Conservation (phyloP, 1,140 invertebrate genomes). For the Neodiprion virginianus region DNA sequence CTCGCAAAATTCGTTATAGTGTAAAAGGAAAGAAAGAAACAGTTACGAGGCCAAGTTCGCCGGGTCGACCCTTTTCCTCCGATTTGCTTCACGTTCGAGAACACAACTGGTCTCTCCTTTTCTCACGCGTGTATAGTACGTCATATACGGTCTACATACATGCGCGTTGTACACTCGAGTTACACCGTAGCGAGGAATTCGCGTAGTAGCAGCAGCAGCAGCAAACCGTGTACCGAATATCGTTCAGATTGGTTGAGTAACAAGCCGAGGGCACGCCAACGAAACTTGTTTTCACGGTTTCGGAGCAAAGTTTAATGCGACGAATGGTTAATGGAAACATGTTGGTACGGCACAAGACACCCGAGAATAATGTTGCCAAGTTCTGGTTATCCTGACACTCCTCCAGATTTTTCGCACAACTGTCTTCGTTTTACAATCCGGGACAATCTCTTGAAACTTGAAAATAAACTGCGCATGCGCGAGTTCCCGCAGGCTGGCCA, state of each 20-base stretch:
- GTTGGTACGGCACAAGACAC: constrained; percentile 5
- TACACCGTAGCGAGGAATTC: background rate
- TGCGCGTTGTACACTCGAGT: too few relatives aligned
- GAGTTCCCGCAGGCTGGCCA: too few relatives aligned
- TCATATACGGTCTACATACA: too few relatives aligned
- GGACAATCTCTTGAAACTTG: too few relatives aligned
- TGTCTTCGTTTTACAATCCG: too few relatives aligned
- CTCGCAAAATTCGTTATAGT: too few relatives aligned
- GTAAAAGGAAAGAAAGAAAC: too few relatives aligned
- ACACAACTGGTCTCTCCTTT: too few relatives aligned
- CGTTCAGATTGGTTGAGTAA: background rate
- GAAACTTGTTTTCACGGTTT: background rate
- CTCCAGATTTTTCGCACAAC: too few relatives aligned
- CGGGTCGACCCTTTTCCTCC: constrained; percentile 3
- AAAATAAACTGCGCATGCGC: too few relatives aligned
- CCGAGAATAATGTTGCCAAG: background rate
- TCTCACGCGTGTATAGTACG: background rate
- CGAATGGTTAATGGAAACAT: background rate
- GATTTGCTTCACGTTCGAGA: background rate
- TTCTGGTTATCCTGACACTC: too few relatives aligned
- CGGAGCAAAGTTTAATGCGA: background rate
- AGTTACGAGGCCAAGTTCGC: background rate
- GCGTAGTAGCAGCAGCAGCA: background rate
- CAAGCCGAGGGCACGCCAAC: background rate
- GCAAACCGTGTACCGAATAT: background rate